Base-by-base conservation (phyloP, 2,113 vertebrate genomes). In the Peromyscus polionotus region DNA sequence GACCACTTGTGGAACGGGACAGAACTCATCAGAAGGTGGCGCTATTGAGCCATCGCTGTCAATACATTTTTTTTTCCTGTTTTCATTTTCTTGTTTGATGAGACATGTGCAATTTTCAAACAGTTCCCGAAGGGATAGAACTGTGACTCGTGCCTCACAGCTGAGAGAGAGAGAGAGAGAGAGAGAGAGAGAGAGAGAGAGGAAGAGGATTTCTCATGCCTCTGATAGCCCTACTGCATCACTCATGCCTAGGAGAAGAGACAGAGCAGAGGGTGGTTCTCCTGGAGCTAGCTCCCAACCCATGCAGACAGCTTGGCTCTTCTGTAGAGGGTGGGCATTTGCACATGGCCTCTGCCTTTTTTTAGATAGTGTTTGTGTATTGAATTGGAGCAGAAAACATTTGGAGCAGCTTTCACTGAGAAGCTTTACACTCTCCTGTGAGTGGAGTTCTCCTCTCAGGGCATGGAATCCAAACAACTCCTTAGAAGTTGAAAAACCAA, bases 71-170 rank as follows among this genome's bases (percentile, higher is more conserved):
- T 39, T 76, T 93, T 76, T 48, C 77, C 59, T 84, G 39, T 84
- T 93, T 95, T 68, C 57, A 17, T 88, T 94, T 90, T 93, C 77
- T 96, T 88, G 67, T 70, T 92, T 86, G 88, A 72, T 86, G 81
- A 93, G 72, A 68, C 77, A 67, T 45, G 65, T 91, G 65, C 95
- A 59, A 84, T 85, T 85, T 88, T n/a, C 88, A 96, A 93, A 76
- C n/a, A 72, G 93, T 65, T 17, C 24, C 87, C 33, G 31, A 76
- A 80, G 95, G 26, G 61, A 63, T 31, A 31, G 54, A 83, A 67
- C 39, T 67, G n/a, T 85, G 68, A 54, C 54, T 92, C 31, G 48
- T 73, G 36, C 42, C 13, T 59, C 20, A 59, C 9, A 68, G 33
- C 61, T 88, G 4, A 57, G 9, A 54, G 51, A 51, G 39, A 79